Base-by-base conservation (phyloP, 2,113 vertebrate species). In the Caracal caracal region DNA sequence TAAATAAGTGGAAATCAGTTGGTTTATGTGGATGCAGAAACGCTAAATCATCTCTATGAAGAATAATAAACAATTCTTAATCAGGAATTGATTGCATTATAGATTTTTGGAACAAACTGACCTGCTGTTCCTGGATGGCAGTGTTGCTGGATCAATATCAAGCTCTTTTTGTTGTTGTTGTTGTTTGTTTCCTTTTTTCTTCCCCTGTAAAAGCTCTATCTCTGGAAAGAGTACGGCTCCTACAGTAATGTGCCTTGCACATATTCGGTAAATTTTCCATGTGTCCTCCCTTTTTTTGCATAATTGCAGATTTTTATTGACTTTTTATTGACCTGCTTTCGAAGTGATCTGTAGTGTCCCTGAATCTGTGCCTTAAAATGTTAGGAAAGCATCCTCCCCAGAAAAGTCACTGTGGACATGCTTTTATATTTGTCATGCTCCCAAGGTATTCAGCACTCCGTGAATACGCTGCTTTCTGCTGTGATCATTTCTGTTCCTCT, bases 101-200 rank as follows among this genome's bases (percentile, higher is more conserved):
- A 90, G 97, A 97, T 96, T 97, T 97, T 95, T 82, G n/a, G 75
- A 93, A 94, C 63, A 92, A 92, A 93, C 90, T 97, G 87, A 80
- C 89, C 79, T 24, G 35, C 86, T 96, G 56, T 95, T 89, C 56
- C 86, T 92, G 83, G 35, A 51, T 94, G 79, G 70, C 63, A 11
- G 24, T 94, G 83, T 97, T 73, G 40, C 56, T 95, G 51, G 87
- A 92, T 98, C 95, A 59, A 96, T 97, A 93, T 13, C 43, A 53
- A 94, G 30, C n/a, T 66, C 65, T n/a, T 30, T 71, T 76, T 94
- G 26, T 26, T 43, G 35, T 28, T 15, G 37, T 75, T 71, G 68
- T 33, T 81, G 49, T 94, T 33, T 81, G 40, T 94, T 71, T 79
- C 6, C 8, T 51, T 56, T 40, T 15, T 26, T 7, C 13, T 10